A percentile compares a stretch with the other conserved stretches of the same genome.
phyloP scores from a whole-genome alignment of 1,140 invertebrate genomes.

The Trypoxylus dichotomus region DNA sequence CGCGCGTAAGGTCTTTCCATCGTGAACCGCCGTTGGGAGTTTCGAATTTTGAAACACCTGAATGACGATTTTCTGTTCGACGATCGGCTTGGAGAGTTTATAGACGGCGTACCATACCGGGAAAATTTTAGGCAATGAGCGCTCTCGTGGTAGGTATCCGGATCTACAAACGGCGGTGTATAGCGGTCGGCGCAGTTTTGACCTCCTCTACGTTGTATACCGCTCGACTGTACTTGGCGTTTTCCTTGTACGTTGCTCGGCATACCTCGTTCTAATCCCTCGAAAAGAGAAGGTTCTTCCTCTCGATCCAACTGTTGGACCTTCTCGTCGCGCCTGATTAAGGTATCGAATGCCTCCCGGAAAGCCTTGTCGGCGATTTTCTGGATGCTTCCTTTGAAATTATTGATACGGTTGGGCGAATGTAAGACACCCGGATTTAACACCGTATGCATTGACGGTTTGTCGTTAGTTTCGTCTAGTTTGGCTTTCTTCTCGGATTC shows the following conservation, averaged over 20 bases:
- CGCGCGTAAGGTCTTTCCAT: slow-evolving; percentile 53
- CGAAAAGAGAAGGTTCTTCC: neutral
- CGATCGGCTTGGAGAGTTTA: slow-evolving; percentile 49
- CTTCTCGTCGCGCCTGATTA: neutral
- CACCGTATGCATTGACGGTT: slow-evolving; percentile 14
- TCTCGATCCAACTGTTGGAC: neutral
- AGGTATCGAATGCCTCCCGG: neutral
- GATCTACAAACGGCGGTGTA: slow-evolving; percentile 51
- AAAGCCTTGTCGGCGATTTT: neutral
- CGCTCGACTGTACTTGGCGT: slow-evolving; percentile 39
- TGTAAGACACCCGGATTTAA: neutral
- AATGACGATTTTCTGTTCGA: slow-evolving; percentile 52
- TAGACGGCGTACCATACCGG: slow-evolving; percentile 58
- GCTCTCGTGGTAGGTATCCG: slow-evolving; percentile 55
- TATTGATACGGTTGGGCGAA: neutral
- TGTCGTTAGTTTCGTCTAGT: neutral
- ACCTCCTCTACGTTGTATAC: slow-evolving; percentile 54
- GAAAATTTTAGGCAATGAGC: slow-evolving; percentile 59
- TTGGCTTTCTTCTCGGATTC: neutral
- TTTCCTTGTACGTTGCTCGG: slow-evolving; percentile 11
- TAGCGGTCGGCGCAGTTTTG: slow-evolving; percentile 54
- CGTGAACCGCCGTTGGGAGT: slow-evolving; percentile 41
- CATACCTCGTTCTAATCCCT: neutral
- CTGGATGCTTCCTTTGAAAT: neutral
- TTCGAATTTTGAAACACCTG: slow-evolving; percentile 53